phyloP scores from a whole-genome alignment of 2,113 vertebrate species.

The Chaenocephalus aceratus region DNA sequence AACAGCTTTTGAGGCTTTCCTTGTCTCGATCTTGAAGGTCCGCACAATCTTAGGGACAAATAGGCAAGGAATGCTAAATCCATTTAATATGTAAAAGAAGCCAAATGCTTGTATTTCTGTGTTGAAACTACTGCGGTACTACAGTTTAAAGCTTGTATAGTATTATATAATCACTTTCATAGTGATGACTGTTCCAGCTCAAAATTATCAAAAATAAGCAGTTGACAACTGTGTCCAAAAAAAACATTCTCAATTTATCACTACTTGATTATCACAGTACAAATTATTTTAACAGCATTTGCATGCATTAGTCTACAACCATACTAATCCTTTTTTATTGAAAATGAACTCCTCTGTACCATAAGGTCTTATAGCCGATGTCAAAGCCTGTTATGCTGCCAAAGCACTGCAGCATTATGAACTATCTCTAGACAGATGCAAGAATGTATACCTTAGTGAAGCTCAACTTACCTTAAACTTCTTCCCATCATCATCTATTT shows the following conservation, averaged over 20 bases:
- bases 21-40: slow-evolving; percentile 95
- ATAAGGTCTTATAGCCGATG: background rate
- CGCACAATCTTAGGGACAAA: slow-evolving; percentile 88
- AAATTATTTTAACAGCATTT: no score
- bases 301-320: no score
- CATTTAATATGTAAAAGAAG: background rate
- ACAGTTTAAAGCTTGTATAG: no score
- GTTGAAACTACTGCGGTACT: background rate
- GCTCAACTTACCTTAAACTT: slow-evolving; percentile 89
- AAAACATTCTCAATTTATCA: no score
- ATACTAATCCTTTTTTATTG: no score
- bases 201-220: no score
- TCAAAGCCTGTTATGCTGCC: no score
- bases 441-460: background rate
- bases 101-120: background rate
- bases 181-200: no score
- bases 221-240: no score
- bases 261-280: no score
- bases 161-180: no score
- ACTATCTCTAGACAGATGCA: background rate
- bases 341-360: background rate
- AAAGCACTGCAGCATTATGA: no score
- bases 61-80: background rate
- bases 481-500: slow-evolving; percentile 93
- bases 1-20: slow-evolving; percentile 96